Base-by-base conservation (phyloP, 2,113 vertebrate species). In the Pelecanus crispus region DNA sequence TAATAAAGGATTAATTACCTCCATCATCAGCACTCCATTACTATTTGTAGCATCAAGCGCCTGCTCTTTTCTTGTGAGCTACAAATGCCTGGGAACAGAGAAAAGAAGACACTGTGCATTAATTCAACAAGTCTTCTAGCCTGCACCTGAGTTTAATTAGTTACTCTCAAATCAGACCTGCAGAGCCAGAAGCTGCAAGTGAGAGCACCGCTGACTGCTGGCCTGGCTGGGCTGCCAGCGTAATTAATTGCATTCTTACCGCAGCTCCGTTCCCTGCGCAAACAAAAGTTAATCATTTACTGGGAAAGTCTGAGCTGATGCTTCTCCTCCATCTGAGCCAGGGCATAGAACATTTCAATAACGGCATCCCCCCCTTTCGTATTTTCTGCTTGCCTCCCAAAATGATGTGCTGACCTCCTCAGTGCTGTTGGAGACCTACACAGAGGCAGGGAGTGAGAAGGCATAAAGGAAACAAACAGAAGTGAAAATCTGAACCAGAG, bases 71-170 rank as follows among this genome's bases (percentile, higher is more conserved):
- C 89, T 90, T 73, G 67, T 77, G 72, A 89, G 78, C 66, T 92
- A 88, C 84, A 83, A 88, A 95, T 62, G 87, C 91, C 94, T 95
- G 71, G 72, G 73, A 96, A 94, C 72, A 84, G 75, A 88, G 5
- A 95, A 90, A 88, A 94, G 89, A 95, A 73, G 92, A 94, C 90
- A 88, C 87, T 91, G 56, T 53, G 87, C 32, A 88, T 95, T 94
- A 96, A 96, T 96, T 95, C 96, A 96, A 91, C 63, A 90, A 95
- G 92, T 97, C 84, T 95, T 74, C 89, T 65, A 95, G 89, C 66
- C 87, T 94, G 94, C 96, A 95, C 95, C 96, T 97, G 97, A 0
- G 2, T 90, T 97, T 96, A 97, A 97, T 96, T 95, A 97, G 96
- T 90, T 95, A 90, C 78, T 95, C 86, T 82, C 58, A 79, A 90